Evolutionary conservation across 2,888 invertebrate genomes (phyloP).

Genomic region (Drepana falcataria): DNA sequence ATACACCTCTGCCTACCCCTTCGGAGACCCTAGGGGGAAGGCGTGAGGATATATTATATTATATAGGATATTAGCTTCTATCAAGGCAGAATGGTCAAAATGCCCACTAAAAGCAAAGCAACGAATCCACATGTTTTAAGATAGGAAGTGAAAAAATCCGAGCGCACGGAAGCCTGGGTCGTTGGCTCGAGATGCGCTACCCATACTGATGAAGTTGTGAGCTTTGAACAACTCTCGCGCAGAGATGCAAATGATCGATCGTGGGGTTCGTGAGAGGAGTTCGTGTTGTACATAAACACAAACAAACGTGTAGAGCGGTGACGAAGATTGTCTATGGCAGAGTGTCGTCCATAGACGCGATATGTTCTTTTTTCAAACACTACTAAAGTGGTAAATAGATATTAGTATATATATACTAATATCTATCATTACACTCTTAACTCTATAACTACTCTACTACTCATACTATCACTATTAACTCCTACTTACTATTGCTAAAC

Average conservation of each 20-base stretch:
- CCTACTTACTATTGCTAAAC: no score
- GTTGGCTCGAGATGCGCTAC: slow-evolving; percentile 46
- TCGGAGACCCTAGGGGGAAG: no score
- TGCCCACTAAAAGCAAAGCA: neutral
- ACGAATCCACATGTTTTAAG: slow-evolving; percentile 6
- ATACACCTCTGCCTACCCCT: no score
- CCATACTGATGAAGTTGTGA: slow-evolving; percentile 53
- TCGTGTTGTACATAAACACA: slow-evolving; percentile 17
- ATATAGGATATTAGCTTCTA: no score
- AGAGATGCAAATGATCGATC: slow-evolving; percentile 44
- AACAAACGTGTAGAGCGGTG: slow-evolving; percentile 23
- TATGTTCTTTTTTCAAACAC: no score
- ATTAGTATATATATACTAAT: no score
- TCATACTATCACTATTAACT: no score
- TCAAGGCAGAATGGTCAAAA: neutral
- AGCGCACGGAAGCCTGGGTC: slow-evolving; percentile 60
- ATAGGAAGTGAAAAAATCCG: slow-evolving; percentile 56
- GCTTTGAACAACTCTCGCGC: slow-evolving; percentile 14
- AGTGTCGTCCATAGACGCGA: neutral
- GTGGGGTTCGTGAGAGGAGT: slow-evolving; percentile 35
- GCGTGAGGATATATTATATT: no score
- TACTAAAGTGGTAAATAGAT: no score
- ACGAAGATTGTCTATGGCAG: neutral
- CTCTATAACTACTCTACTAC: no score
- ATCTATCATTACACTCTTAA: no score